Base-by-base conservation (phyloP, 2,888 invertebrate genomes). In the Caenorhabditis sp. region DNA sequence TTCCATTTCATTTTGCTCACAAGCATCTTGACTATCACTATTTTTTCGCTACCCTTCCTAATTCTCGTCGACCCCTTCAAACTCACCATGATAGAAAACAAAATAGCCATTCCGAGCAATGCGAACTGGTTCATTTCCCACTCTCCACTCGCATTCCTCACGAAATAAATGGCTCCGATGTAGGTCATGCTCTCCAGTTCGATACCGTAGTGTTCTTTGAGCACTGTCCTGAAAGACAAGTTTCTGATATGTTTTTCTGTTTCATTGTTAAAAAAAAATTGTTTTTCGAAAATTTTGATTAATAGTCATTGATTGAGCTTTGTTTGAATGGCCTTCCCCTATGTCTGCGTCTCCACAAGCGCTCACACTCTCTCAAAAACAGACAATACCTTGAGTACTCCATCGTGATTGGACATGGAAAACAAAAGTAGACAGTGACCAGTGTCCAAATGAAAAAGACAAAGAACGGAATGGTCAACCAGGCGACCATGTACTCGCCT, bases 41-140 rank as follows among this genome's bases (percentile, higher is more conserved):
- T n/a, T n/a, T n/a, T n/a, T n/a, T n/a, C n/a, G n/a, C n/a, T n/a
- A n/a, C n/a, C n/a, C n/a, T n/a, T n/a, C n/a, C n/a, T n/a, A n/a
- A n/a, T n/a, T n/a, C n/a, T n/a, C n/a, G n/a, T n/a, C n/a, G n/a
- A n/a, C n/a, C n/a, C n/a, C n/a, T n/a, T n/a, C n/a, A n/a, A 26
- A 53, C 71, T 47, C 8, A 67, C 69, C 71, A 79, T 79, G 18
- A 71, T 79, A 13, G 60, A 26, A 8, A 65, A 70, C 18, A 79
- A n/a, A 35, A 79, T 65, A 0, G 50, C 44, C 65, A 71, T 71
- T 55, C 70, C 71, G 1, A 58, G n/a, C 9, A 79, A 18, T 2
- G 51, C 65, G n/a, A 60, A 64, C 13, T 26, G 3, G 47, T 64
- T 65, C 4, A 44, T 35, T 18, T 28, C 5, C n/a, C 20, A 32